Evolutionary conservation across 2,888 invertebrate genomes (phyloP).

Genomic region (Caenorhabditis sinica): DNA sequence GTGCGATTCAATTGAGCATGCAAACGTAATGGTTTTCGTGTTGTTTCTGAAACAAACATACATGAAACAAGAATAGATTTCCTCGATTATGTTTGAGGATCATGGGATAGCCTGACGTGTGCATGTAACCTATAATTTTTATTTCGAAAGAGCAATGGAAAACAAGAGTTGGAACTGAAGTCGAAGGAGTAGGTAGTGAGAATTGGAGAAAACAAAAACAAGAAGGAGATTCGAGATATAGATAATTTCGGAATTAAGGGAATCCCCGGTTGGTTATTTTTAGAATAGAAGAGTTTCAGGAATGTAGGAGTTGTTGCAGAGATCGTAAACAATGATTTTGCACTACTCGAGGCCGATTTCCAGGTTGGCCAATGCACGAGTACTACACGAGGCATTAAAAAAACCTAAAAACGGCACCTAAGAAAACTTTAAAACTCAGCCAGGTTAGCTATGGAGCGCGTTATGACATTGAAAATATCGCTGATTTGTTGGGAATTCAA

Average conservation of each 20-base stretch:
- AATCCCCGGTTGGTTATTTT: neutral
- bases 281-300: too few species aligned
- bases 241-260: neutral
- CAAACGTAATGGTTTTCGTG: slow-evolving; percentile 32
- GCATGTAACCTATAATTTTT: slow-evolving; percentile 15
- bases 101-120: neutral
- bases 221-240: neutral
- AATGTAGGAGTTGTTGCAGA: too few species aligned
- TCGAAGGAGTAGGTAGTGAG: neutral
- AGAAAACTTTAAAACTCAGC: too few species aligned
- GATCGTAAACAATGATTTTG: too few species aligned
- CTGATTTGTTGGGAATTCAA: too few species aligned
- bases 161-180: neutral
- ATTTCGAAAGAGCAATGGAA: neutral
- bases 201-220: neutral
- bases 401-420: too few species aligned
- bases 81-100: neutral
- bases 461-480: too few species aligned
- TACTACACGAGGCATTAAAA: too few species aligned
- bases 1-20: slow-evolving; percentile 45
- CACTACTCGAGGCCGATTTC: too few species aligned
- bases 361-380: too few species aligned
- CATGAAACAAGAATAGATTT: neutral
- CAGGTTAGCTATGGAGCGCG: too few species aligned
- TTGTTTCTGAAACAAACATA: neutral